These are phyloP conservation scores for Brachycybe producta DNA, from an alignment of 2,888 invertebrate genomes.

Conservation along the genomic window DNA sequence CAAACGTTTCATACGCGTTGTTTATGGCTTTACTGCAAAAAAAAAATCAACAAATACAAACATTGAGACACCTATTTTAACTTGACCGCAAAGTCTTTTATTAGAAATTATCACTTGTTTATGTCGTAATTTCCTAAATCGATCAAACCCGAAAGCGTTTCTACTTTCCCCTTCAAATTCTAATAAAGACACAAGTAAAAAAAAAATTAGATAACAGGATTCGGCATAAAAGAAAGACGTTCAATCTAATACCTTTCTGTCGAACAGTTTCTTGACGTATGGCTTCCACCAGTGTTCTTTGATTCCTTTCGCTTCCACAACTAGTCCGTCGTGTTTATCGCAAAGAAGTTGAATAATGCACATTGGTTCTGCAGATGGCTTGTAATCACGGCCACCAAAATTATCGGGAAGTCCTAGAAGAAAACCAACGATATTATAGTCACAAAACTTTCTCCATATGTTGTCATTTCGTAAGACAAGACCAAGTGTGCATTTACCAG, in stretches of 20 bases:
- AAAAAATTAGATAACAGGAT: constrained; percentile 10
- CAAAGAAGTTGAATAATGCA: constrained; percentile 75
- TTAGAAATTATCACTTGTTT: constrained; percentile 43
- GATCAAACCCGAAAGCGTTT: constrained; percentile 58
- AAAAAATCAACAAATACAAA: constrained; percentile 5
- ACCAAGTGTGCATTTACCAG: too few relatives aligned
- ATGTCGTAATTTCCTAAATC: constrained; percentile 66
- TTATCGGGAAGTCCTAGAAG: constrained; percentile 54
- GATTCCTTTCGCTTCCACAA: constrained; percentile 79
- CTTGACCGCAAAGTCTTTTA: constrained; percentile 1
- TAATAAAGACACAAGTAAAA: constrained; percentile 31
- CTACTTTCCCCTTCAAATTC: constrained; percentile 58
- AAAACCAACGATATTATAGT: too few relatives aligned
- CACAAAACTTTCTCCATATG: neutral
- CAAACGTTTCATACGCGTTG: constrained; percentile 77
- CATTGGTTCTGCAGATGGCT: constrained; percentile 51
- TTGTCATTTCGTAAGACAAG: constrained; percentile 5
- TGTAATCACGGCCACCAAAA: constrained; percentile 47
- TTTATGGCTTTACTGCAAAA: constrained; percentile 55
- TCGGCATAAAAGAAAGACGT: neutral
- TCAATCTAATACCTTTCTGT: constrained; percentile 45
- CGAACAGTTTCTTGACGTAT: constrained; percentile 60
- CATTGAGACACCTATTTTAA: constrained; percentile 31
- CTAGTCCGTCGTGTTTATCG: constrained; percentile 61
- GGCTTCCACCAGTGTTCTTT: constrained; percentile 76